phyloP scores from a whole-genome alignment of 2,888 invertebrate genomes.

The Germaria angustata region DNA sequence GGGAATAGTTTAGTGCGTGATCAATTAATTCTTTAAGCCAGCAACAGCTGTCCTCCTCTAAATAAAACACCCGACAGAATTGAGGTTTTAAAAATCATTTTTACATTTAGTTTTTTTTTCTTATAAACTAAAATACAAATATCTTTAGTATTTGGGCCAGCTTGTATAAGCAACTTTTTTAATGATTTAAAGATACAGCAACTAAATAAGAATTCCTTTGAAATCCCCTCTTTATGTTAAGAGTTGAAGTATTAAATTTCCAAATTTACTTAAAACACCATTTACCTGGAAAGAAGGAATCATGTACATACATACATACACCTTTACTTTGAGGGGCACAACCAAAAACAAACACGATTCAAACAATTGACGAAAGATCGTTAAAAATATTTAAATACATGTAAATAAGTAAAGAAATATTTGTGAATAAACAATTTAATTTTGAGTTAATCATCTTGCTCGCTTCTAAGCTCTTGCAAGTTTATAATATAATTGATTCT shows the following conservation, averaged over 20 bases:
- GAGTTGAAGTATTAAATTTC: constrained; percentile 56
- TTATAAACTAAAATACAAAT: no score
- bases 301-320: background rate
- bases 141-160: no score
- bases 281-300: constrained; percentile 50
- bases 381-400: constrained; percentile 29
- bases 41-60: no score
- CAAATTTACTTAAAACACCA: constrained; percentile 58
- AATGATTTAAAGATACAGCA: background rate
- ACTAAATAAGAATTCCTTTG: background rate
- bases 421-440: background rate
- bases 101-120: no score
- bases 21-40: no score
- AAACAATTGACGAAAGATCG: constrained; percentile 13
- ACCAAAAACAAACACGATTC: constrained; percentile 25
- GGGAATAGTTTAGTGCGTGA: no score
- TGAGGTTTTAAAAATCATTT: no score
- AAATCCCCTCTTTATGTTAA: constrained; percentile 12
- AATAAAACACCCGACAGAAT: no score
- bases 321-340: no score
- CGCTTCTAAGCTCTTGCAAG: background rate
- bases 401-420: no score
- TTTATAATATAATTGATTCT: background rate
- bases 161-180: no score
- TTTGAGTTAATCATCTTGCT: background rate